phyloP scores from a whole-genome alignment of 2,888 invertebrate species.

The Priocnemis perturbator region DNA sequence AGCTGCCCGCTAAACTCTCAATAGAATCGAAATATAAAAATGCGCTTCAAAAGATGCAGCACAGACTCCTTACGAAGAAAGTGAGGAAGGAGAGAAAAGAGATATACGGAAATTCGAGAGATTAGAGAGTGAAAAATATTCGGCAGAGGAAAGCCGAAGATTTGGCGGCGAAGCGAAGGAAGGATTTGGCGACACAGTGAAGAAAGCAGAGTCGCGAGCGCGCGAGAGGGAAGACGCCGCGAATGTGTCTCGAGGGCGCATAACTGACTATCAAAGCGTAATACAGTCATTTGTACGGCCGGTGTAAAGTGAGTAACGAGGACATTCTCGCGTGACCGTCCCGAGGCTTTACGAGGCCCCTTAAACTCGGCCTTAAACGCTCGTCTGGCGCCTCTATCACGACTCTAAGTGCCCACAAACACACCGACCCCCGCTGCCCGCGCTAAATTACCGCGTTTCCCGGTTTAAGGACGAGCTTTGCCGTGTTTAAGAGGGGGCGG shows the following conservation, averaged over 20 bases:
- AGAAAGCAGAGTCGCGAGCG: background rate
- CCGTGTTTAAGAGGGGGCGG: background rate
- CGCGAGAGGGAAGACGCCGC: background rate
- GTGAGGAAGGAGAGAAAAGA: too few species aligned
- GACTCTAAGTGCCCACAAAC: conserved; percentile 10
- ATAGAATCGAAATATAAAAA: too few species aligned
- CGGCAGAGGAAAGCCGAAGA: too few species aligned
- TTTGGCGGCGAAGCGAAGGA: too few species aligned
- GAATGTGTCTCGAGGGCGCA: conserved; percentile 1
- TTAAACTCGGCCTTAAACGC: conserved; percentile 23
- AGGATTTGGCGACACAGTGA: too few species aligned
- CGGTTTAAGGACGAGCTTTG: background rate
- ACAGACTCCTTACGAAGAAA: too few species aligned
- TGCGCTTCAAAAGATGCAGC: too few species aligned
- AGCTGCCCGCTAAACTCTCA: too few species aligned
- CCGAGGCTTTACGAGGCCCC: conserved; percentile 27
- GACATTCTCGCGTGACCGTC: conserved; percentile 10
- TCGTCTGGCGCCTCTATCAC: conserved; percentile 18
- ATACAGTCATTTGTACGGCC: conserved; percentile 29
- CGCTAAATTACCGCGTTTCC: conserved; percentile 9
- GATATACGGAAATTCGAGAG: too few species aligned
- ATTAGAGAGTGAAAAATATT: too few species aligned
- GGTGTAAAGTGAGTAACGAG: conserved; percentile 18
- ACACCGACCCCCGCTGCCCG: conserved; percentile 7
- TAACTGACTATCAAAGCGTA: conserved; percentile 30